Percentiles rank a stretch among this genome's conserved stretches.
These are phyloP conservation scores for Saturnia japonica DNA, from an alignment of 2,888 invertebrate genomes.

Conservation along the genomic window DNA sequence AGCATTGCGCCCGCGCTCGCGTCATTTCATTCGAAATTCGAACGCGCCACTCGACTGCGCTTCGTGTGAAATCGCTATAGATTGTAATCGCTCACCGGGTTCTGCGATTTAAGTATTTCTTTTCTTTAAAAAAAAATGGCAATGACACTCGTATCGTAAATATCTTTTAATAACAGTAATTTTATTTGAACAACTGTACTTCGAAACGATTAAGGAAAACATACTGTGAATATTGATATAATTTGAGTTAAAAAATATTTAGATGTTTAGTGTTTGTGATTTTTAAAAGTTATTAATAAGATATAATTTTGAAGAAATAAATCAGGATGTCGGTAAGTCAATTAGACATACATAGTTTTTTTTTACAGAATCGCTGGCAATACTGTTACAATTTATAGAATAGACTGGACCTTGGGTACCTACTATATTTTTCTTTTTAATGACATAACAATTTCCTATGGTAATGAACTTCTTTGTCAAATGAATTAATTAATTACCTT, in stretches of 20 bases:
- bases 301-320: not conserved
- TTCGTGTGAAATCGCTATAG: not conserved
- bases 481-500: not conserved
- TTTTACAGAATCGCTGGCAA: not conserved
- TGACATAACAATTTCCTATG: not conserved
- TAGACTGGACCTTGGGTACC: too few relatives aligned
- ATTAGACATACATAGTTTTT: not conserved
- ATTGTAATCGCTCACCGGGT: not conserved
- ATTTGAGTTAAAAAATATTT: not conserved
- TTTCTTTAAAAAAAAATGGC: not conserved
- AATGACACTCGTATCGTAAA: constrained; percentile 8
- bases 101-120: not conserved
- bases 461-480: not conserved
- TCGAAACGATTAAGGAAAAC: not conserved
- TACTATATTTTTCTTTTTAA: not conserved
- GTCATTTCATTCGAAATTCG: constrained; percentile 36
- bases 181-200: not conserved
- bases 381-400: not conserved
- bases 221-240: not conserved
- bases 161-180: too few relatives aligned
- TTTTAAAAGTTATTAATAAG: not conserved
- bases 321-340: constrained; percentile 1
- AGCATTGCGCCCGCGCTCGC: constrained; percentile 24
- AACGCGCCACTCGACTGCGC: constrained; percentile 19
- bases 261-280: not conserved